Evolutionary conservation across 2,888 invertebrate species (phyloP), one percentile per base, ranked within the genome.

Genomic region (Monochamus alternatus): DNA sequence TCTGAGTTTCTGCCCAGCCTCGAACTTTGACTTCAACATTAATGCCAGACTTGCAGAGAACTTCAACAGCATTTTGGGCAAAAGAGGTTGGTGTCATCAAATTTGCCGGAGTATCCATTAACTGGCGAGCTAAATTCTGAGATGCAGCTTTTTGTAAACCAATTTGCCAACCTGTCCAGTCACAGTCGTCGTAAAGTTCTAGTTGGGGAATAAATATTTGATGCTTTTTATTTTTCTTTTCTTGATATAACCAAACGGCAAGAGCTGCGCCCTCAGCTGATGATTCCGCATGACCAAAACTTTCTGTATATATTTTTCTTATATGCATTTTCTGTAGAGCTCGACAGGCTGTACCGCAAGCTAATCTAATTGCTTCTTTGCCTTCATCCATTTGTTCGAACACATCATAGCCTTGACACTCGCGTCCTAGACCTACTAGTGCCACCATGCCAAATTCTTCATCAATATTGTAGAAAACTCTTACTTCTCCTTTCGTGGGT

Each of bases 91-190:
- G 96, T 3, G 95, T 96, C 86, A 96, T 90, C 73, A 93, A 85
- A 86, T 96, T 96, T 1, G 96, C 93, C 0, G 96, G 96, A 85
- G 94, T 93, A 88, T 96, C 96, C 90, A 94, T 95, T 10, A 96
- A 88, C 80, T 91, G 92, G 5, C 96, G 89, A 0, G 95, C 93
- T 74, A 96, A 89, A 88, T 96, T 96, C 88, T 97, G 96, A 0
- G 94, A 94, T 74, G 94, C 93, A 0, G 95, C 96, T 85, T 95
- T 93, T 73, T 93, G 89, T 43, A 91, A 83, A 0, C 96, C 96
- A 75, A 93, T 91, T 80, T 92, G 90, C 95, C 95, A 96, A 3
- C 93, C 93, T 0, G 93, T 92, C 81, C 90, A 89, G 82, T 94
- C 93, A 82, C 93, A 93, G 80, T 93, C 91, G 74, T 93, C 92